Base-by-base conservation (phyloP, 2,113 vertebrate species). In the Cavia aperea region DNA sequence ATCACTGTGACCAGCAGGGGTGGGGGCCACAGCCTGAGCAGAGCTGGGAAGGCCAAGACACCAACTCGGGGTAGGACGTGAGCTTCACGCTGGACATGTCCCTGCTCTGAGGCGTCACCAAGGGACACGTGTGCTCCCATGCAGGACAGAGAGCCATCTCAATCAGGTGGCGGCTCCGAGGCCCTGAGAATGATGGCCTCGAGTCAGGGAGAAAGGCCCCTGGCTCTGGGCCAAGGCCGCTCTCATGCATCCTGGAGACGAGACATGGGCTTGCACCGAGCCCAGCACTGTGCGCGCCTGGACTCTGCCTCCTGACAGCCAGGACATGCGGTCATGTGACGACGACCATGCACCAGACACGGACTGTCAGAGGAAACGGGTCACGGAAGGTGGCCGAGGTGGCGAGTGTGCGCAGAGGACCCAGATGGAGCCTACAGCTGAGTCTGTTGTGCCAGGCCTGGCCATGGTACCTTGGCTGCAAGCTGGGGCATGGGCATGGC, bases 381-480 rank as follows among this genome's bases (percentile, higher is more conserved):
- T 13, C 66, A 18, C 0, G 7, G 29, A 24, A 68, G 33, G 72
- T 7, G 33, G 58, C 0, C 9, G 31, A 1, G 19, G 54, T 33
- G 4, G 43, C 4, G 4, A 26, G 5, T 0, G 7, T 19, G 49
- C 13, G 15, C 0, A 39, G 63, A 58, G 18, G 39, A 16, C 82
- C 43, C 58, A 11, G 24, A 33, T 9, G 6, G 9, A 14, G 39
- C 24, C 24, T n/a, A 29, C 5, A 7, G 39, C 7, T 49, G 60
- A 29, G 36, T 16, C 62, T 11, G 5, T 13, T 2, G 31, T 3
- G 15, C 54, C 1, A 5, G 63, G 65, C n/a, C 60, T 24, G 1
- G 2, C 33, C 51, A n/a, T 31, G 65, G 23, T 26, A 14, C 46
- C 12, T 39, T 1, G 0, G 0, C 11, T 2, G 29, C 51, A 31